Evolutionary conservation across 2,113 vertebrate genomes (phyloP).

Genomic region (Nannobrachium achirus): DNA sequence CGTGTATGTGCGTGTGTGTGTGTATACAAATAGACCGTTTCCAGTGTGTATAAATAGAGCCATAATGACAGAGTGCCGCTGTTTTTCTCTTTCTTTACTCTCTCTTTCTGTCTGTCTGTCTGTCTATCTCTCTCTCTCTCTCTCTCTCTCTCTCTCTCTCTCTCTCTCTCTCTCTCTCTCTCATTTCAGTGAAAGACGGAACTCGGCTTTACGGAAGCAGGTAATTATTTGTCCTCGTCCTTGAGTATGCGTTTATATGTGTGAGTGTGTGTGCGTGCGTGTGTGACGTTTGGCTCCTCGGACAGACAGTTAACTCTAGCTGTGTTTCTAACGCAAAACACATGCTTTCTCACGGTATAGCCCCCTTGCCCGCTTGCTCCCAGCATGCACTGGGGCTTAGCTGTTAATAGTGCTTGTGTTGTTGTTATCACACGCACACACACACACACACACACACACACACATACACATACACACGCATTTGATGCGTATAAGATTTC

Average conservation of each 20-base stretch:
- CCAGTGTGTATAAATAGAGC: slow-evolving; percentile 64
- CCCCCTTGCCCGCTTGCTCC: neutral
- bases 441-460: neutral
- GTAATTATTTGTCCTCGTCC: slow-evolving; percentile 78
- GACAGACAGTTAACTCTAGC: slow-evolving; percentile 14
- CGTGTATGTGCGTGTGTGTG: slow-evolving; percentile 36
- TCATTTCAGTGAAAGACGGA: slow-evolving; percentile 81
- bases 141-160: slow-evolving; percentile 23
- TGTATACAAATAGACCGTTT: slow-evolving; percentile 60
- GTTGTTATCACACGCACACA: neutral
- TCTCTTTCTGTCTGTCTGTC: slow-evolving; percentile 22
- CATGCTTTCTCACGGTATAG: slow-evolving; percentile 36
- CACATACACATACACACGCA: neutral
- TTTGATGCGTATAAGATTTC: neutral
- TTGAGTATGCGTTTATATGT: slow-evolving; percentile 19
- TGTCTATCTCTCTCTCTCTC: slow-evolving; percentile 40
- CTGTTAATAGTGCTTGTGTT: neutral
- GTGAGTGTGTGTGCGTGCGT: slow-evolving; percentile 12
- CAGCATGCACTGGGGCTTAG: neutral
- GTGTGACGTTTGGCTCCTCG: slow-evolving; percentile 5
- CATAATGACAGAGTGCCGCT: slow-evolving; percentile 65
- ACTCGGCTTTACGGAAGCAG: slow-evolving; percentile 93
- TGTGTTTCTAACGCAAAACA: slow-evolving; percentile 26
- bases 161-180: slow-evolving; percentile 15
- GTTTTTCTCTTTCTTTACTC: slow-evolving; percentile 32